phyloP scores from a whole-genome alignment of 2,888 invertebrate genomes.

The Iselma pallidipennis region DNA sequence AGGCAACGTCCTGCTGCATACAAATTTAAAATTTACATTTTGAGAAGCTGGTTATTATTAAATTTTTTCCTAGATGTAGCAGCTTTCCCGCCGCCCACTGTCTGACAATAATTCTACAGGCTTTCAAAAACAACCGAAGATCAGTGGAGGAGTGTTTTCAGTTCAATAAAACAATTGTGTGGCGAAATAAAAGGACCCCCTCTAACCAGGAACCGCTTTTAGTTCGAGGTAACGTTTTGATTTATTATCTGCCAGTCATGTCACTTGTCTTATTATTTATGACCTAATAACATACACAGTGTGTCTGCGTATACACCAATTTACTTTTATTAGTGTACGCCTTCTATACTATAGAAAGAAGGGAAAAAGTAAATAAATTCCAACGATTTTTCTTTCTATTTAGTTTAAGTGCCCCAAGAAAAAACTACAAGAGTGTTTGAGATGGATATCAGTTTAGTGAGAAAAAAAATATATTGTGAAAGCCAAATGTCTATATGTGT shows the following conservation, averaged over 20 bases:
- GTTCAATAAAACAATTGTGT: background rate
- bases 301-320: background rate
- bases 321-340: background rate
- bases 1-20: slow-evolving; percentile 18
- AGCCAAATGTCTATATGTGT: slow-evolving; percentile 18
- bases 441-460: slow-evolving; percentile 26
- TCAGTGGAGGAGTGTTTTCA: background rate
- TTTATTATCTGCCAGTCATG: slow-evolving; percentile 25
- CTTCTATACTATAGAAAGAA: background rate
- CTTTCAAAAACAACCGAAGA: background rate
- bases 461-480: slow-evolving; percentile 26
- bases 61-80: slow-evolving; percentile 16
- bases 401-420: background rate
- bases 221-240: slow-evolving; percentile 24
- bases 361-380: background rate
- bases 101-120: background rate
- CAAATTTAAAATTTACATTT: slow-evolving; percentile 32
- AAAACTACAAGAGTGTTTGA: slow-evolving; percentile 15
- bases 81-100: no score
- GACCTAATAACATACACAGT: background rate
- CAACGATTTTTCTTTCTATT: background rate
- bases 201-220: background rate
- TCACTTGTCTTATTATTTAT: slow-evolving; percentile 21
- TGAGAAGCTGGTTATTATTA: slow-evolving; percentile 21
- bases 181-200: background rate